Conservation (phyloP, 2,113 vertebrate species). For the Perca schrenkii region DNA sequence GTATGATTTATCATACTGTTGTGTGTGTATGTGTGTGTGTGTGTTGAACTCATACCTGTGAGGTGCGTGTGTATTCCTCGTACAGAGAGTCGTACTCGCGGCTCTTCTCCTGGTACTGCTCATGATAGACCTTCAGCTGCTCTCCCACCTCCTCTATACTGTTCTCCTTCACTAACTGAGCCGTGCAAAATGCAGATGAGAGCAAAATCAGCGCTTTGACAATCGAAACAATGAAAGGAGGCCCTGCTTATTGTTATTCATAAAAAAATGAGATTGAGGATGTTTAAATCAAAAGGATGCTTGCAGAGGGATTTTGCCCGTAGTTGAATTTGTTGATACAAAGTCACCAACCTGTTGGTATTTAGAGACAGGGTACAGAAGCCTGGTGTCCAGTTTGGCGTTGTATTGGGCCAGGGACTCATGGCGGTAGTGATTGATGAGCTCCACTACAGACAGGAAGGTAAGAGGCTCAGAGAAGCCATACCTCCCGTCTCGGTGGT, state of each 20-base stretch:
- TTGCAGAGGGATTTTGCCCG: neutral
- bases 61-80: conserved; percentile 97
- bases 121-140: conserved; percentile 96
- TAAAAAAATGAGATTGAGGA: neutral
- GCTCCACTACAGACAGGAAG: conserved; percentile 95
- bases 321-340: neutral
- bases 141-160: conserved; percentile 98
- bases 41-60: conserved; percentile 86
- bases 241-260: neutral
- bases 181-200: conserved; percentile 3
- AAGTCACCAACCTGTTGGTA: conserved; percentile 92
- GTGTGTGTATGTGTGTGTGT: neutral
- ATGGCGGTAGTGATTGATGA: conserved; percentile 97
- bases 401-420: conserved; percentile 98
- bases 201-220: neutral
- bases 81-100: conserved; percentile 96
- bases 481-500: conserved; percentile 93
- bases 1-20: neutral
- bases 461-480: conserved; percentile 98
- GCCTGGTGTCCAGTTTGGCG: conserved; percentile 95
- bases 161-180: conserved; percentile 98
- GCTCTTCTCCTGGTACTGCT: conserved; percentile 98
- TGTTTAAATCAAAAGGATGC: neutral
- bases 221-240: neutral
- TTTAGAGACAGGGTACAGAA: conserved; percentile 95